Evolutionary conservation across 2,797 vertebrate species (phyloP), one percentile per base, ranked within the genome.

Genomic region (Pangasius djambal): DNA sequence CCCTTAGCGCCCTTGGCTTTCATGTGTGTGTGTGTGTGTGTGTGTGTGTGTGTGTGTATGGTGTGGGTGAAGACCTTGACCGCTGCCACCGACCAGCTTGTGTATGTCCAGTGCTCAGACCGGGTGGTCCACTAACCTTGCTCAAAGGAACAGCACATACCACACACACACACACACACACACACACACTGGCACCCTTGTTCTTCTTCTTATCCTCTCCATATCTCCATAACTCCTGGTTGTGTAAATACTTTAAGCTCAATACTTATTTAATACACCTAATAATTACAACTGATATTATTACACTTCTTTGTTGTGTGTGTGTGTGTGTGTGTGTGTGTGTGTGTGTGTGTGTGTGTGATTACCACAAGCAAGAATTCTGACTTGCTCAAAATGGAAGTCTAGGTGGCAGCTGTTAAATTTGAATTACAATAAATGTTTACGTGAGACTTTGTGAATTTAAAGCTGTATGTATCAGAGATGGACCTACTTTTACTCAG

Each of bases 51-150:
- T 18, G 77, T 79, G 77, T 31, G 75, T 16, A 25, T 74, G 70
- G 72, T 3, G 75, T 91, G 92, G 90, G 89, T 93, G 89, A 75
- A 92, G 94, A 94, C 95, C 95, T 96, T 96, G 96, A 96, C 94
- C 93, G 91, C 90, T 91, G 92, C 91, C 92, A 92, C 86, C 89
- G 90, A 90, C 92, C 93, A 91, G 89, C 91, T 88, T 86, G 91
- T 77, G 83, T 86, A 87, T 70, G 77, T 92, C 89, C 86, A 88
- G 57, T 86, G 78, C 65, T 78, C 93, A 75, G 89, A 87, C 87
- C 96, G 95, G 96, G 96, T 97, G 96, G 96, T 96, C 96, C 81
- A 69, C 89, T 89, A 91, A 89, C 86, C 88, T 91, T 89, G 91
- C 50, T 84, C 86, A 86, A 87, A 87, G 85, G 83, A 91, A 91